Evolutionary conservation across 1,140 invertebrate genomes (phyloP), one percentile per base, ranked within the genome.

Genomic region (Hydropsyche tenuis): DNA sequence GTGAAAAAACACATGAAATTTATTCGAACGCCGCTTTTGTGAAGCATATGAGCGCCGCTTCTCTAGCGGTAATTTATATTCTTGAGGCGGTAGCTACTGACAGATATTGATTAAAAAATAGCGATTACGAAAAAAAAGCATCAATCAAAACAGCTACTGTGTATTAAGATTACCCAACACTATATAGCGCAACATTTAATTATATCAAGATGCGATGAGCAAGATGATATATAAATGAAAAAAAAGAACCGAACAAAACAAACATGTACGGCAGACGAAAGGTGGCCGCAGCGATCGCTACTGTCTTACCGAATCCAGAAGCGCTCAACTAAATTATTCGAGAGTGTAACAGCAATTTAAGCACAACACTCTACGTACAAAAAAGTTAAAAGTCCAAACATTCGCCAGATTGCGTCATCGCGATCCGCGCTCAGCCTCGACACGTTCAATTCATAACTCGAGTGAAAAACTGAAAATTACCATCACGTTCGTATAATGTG

Each of bases 61-160:
- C n/a, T n/a, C n/a, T n/a, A 14, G 53, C 53, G 18, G 66, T 42
- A 53, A 69, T 69, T 69, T 70, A 43, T 70, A 70, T 70, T 30
- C 51, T 45, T 69, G 66, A 69, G 66, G 42, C 45, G 66, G 48
- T 70, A 56, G 48, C 23, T 27, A 70, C 68, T 70, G 68, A 70
- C 68, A 70, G 68, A 70, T 70, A 70, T 70, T 70, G 68, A 70
- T 70, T 70, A 70, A 70, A 70, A 70, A 70, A 48, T 45, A 22
- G 46, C 68, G 68, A 70, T 70, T 70, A 70, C 68, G 68, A 70
- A 70, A 70, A 70, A 70, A 69, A 69, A 37, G 46, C 68, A 70
- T 70, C 68, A 70, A 70, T 70, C 68, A 70, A 70, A 70, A 56
- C 68, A 56, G 68, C 68, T 70, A 70, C 68, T 70, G 68, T 70